Percentiles rank a stretch among this genome's conserved stretches.
Evolutionary conservation across 2,888 invertebrate genomes (phyloP).

Genomic region (Cepaea hortensis): DNA sequence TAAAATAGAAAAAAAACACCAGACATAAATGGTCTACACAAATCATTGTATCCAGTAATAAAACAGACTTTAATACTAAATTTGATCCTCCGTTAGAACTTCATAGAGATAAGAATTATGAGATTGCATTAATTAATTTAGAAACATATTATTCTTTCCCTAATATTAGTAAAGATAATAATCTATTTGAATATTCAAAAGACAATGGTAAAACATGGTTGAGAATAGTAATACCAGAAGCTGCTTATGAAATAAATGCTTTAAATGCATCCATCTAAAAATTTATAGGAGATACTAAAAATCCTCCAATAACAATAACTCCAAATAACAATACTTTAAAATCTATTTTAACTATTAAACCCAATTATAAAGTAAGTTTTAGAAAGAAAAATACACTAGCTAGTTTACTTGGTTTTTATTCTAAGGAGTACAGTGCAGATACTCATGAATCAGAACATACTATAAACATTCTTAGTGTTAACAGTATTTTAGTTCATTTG

Average conservation of each 20-base stretch:
- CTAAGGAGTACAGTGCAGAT: neutral
- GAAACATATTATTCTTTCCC: constrained; percentile 37
- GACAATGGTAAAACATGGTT: constrained; percentile 3
- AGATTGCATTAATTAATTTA: constrained; percentile 40
- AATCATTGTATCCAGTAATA: neutral
- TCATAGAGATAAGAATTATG: constrained; percentile 17
- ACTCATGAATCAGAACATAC: constrained; percentile 44
- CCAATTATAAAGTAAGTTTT: constrained; percentile 25
- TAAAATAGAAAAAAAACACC: constrained; percentile 2
- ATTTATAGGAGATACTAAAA: neutral
- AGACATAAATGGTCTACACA: neutral
- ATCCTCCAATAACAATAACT: neutral
- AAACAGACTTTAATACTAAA: constrained; percentile 18
- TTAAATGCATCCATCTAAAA: neutral
- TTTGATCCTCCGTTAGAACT: neutral
- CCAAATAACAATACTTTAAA: constrained; percentile 7
- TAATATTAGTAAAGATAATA: neutral
- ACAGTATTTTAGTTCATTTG: constrained; percentile 46
- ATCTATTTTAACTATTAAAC: constrained; percentile 16
- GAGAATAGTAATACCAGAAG: constrained; percentile 8
- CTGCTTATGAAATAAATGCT: constrained; percentile 6
- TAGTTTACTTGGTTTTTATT: neutral
- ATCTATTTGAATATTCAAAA: constrained; percentile 18
- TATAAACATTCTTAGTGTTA: constrained; percentile 47
- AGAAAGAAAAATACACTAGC: constrained; percentile 20